Conservation (phyloP, 1,140 invertebrate species). For the Copidosoma floridanum region DNA sequence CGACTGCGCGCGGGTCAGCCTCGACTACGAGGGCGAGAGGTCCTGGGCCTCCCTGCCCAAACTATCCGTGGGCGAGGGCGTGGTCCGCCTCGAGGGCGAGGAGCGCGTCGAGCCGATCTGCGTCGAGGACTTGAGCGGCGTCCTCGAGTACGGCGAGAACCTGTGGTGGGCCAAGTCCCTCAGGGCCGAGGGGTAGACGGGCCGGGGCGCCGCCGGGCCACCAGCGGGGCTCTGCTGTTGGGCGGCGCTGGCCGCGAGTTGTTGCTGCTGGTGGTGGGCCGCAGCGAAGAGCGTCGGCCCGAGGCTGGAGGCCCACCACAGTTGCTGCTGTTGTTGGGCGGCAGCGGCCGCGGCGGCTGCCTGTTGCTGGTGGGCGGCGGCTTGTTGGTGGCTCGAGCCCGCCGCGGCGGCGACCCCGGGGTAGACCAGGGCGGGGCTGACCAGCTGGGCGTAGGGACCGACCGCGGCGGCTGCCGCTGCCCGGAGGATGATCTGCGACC, state of each 20-base stretch:
- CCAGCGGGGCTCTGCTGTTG: slow-evolving; percentile 45
- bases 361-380: slow-evolving; percentile 42
- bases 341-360: too few relatives aligned
- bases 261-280: slow-evolving; percentile 50
- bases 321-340: slow-evolving; percentile 42
- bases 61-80: slow-evolving; percentile 52
- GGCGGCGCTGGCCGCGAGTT: slow-evolving; percentile 24
- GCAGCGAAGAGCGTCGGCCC: slow-evolving; percentile 53
- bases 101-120: slow-evolving; percentile 37
- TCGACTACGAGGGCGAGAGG: slow-evolving; percentile 53
- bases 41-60: slow-evolving; percentile 51
- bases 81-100: slow-evolving; percentile 49
- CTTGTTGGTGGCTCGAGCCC: slow-evolving; percentile 42
- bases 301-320: slow-evolving; percentile 54
- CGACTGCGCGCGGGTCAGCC: slow-evolving; percentile 14
- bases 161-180: slow-evolving; percentile 36
- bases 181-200: slow-evolving; percentile 53
- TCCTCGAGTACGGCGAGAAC: slow-evolving; percentile 53
- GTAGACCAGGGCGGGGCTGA: slow-evolving; percentile 52
- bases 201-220: slow-evolving; percentile 53
- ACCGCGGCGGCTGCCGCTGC: slow-evolving; percentile 65
- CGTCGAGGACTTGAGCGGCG: slow-evolving; percentile 39
- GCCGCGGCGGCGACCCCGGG: slow-evolving; percentile 44
- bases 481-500: slow-evolving; percentile 66
- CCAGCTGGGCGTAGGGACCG: slow-evolving; percentile 58